These are phyloP conservation scores for Tragopan temminckii DNA, from an alignment of 2,797 vertebrate species.

Conservation along the genomic window DNA sequence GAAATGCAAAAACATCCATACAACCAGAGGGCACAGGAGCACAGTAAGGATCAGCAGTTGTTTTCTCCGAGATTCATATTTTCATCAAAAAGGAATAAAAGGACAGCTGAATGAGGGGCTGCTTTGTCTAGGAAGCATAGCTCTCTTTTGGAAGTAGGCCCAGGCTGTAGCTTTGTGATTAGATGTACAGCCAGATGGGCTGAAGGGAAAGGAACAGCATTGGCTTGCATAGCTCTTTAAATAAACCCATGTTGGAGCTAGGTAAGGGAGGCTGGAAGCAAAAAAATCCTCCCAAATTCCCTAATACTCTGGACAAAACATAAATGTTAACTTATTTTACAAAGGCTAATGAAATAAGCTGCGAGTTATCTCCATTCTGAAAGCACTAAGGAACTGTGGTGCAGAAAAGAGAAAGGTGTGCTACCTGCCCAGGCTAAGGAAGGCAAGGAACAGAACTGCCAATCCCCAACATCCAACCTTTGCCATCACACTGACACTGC, in stretches of 20 bases:
- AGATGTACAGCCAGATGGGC: not conserved
- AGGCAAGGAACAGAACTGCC: not conserved
- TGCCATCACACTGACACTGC: not conserved
- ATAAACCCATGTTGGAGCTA: slow-evolving; percentile 2
- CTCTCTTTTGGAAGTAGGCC: slow-evolving; percentile 23
- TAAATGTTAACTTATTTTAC: not conserved
- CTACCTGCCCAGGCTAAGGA: not conserved
- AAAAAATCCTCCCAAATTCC: not conserved
- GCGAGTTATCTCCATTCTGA: not conserved
- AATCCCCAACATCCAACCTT: not conserved
- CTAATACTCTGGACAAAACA: not conserved
- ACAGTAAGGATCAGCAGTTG: not conserved
- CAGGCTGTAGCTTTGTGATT: not conserved
- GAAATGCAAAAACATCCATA: not conserved
- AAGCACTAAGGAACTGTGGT: not conserved
- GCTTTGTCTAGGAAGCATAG: slow-evolving; percentile 5
- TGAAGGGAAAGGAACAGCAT: not conserved
- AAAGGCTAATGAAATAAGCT: slow-evolving; percentile 11
- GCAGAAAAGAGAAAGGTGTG: not conserved
- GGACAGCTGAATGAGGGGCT: slow-evolving; percentile 6
- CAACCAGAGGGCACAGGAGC: accelerated
- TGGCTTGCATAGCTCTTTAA: not conserved
- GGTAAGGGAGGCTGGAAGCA: not conserved
- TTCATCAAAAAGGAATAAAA: slow-evolving; percentile 33
- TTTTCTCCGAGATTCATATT: not conserved